Conservation (phyloP, 2,113 vertebrate species). For the Myocastor coypus region DNA sequence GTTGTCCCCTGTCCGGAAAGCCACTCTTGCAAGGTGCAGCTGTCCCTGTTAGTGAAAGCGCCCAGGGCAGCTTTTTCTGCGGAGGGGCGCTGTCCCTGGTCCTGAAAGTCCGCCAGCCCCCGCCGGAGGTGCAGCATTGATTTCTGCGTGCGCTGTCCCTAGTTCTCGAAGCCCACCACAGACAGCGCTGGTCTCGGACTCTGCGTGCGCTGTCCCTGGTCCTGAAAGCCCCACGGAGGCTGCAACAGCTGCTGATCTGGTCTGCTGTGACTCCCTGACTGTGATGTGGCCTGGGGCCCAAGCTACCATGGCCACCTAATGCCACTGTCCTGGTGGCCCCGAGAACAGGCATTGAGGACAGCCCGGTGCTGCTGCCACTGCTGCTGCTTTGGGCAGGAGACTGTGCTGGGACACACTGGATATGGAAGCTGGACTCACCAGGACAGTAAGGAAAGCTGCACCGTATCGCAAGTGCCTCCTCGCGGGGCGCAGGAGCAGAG, state of each 20-base stretch:
- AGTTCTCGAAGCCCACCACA: neutral
- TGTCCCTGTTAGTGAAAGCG: too few relatives aligned
- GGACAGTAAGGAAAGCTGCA: neutral
- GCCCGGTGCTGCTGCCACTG: neutral
- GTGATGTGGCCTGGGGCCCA: accelerated
- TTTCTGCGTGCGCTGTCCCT: too few relatives aligned
- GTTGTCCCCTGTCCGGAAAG: neutral
- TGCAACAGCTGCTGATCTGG: accelerated
- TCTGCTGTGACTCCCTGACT: neutral
- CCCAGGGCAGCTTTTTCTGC: too few relatives aligned
- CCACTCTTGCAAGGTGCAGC: too few relatives aligned
- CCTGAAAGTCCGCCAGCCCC: neutral
- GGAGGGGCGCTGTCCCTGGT: neutral
- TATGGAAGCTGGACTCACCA: neutral
- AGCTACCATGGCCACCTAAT: too few relatives aligned
- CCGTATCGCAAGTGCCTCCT: neutral
- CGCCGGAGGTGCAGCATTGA: too few relatives aligned
- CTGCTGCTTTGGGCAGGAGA: neutral
- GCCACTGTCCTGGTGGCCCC: neutral
- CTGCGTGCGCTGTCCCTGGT: neutral
- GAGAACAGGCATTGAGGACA: neutral
- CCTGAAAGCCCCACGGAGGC: neutral
- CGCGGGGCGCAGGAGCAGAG: neutral
- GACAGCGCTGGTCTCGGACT: neutral
- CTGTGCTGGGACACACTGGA: neutral